Evolutionary conservation across 2,888 invertebrate genomes (phyloP).

Genomic region (Sminthurides aquaticus): DNA sequence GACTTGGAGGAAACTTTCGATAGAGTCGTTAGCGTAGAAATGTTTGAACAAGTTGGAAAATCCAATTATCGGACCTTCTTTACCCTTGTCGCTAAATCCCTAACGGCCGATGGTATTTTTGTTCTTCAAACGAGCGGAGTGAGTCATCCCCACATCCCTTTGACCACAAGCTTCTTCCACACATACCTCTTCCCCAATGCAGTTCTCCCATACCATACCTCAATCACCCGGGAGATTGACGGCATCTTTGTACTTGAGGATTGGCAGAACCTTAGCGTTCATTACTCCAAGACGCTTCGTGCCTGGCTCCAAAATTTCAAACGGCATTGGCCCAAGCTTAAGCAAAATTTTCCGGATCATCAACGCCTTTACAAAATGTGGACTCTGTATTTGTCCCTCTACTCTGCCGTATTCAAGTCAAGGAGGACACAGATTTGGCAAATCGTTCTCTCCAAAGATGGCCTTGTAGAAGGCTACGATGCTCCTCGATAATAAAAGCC

Average conservation of each 20-base stretch:
- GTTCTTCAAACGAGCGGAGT: slow-evolving; percentile 4
- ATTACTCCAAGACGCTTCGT: background rate
- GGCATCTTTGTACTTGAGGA: slow-evolving; percentile 25
- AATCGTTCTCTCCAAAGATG: slow-evolving; percentile 16
- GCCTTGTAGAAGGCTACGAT: slow-evolving; percentile 20
- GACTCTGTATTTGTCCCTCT: slow-evolving; percentile 14
- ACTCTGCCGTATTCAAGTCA: slow-evolving; percentile 12
- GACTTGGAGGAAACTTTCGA: background rate
- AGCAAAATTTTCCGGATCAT: slow-evolving; percentile 7
- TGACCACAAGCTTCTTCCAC: background rate
- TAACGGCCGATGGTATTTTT: slow-evolving; percentile 8
- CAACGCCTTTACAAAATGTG: slow-evolving; percentile 21
- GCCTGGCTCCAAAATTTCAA: slow-evolving; percentile 1
- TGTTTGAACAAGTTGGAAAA: background rate
- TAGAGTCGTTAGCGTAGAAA: background rate
- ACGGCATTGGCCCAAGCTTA: background rate
- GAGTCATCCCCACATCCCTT: background rate
- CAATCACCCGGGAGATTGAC: slow-evolving; percentile 6
- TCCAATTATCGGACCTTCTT: slow-evolving; percentile 8
- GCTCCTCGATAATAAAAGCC: slow-evolving; percentile 15
- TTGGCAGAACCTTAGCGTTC: slow-evolving; percentile 22
- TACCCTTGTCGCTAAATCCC: background rate
- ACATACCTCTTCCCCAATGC: slow-evolving; percentile 8
- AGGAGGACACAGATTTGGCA: slow-evolving; percentile 23
- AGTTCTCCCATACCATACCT: slow-evolving; percentile 17